A percentile compares a stretch with the other conserved stretches of the same genome.
These are phyloP conservation scores for Protonemura montana DNA, from an alignment of 2,888 invertebrate genomes.

Conservation along the genomic window DNA sequence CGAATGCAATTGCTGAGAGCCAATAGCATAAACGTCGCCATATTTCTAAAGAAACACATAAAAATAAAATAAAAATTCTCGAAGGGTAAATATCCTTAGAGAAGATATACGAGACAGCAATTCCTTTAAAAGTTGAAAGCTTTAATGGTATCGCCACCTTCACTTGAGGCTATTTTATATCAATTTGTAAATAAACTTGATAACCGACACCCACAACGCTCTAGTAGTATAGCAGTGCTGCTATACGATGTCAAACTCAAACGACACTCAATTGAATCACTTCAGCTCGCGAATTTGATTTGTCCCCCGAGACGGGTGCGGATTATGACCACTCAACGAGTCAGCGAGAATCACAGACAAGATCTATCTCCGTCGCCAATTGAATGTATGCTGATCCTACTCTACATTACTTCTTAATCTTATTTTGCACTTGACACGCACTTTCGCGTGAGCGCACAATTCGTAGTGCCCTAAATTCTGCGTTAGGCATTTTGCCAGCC, in stretches of 20 bases:
- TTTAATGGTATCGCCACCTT: background rate
- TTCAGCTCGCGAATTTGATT: background rate
- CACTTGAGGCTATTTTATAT: background rate
- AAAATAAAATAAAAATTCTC: slow-evolving; percentile 3
- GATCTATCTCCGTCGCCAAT: background rate
- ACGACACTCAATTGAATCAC: background rate
- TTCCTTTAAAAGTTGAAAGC: slow-evolving; percentile 7
- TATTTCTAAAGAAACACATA: slow-evolving; percentile 12
- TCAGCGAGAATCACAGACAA: background rate
- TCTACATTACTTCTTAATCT: slow-evolving; percentile 31
- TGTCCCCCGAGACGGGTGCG: background rate
- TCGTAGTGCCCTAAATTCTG: slow-evolving; percentile 31
- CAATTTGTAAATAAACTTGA: background rate
- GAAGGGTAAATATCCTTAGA: background rate
- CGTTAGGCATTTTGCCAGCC: slow-evolving; percentile 18
- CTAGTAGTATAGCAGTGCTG: background rate
- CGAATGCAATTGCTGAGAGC: background rate
- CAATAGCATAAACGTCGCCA: background rate
- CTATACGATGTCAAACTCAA: slow-evolving; percentile 3
- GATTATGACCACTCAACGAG: background rate
- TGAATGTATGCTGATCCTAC: slow-evolving; percentile 1
- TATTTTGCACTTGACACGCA: slow-evolving; percentile 37
- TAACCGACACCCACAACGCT: background rate
- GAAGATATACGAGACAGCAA: background rate
- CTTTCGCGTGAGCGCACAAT: slow-evolving; percentile 31